phyloP scores from a whole-genome alignment of 2,113 vertebrate species.

The Aspidoscelis tigris region DNA sequence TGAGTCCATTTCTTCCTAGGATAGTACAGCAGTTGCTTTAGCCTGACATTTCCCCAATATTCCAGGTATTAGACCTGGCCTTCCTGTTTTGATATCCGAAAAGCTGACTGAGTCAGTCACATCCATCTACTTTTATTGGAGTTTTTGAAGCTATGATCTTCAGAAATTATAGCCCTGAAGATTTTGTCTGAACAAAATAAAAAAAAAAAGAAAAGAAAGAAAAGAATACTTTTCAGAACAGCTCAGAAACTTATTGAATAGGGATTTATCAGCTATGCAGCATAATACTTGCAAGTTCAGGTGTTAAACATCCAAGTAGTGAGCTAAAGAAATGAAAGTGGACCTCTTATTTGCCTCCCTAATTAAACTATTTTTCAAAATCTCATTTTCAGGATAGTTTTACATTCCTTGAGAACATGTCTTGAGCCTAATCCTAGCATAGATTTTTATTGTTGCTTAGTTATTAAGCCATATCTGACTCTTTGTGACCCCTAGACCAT shows the following conservation, averaged over 20 bases:
- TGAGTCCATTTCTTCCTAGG: neutral
- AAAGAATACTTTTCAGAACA: neutral
- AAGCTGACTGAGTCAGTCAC: neutral
- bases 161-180: neutral
- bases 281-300: neutral
- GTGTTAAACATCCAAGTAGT: neutral
- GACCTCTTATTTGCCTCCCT: neutral
- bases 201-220: no score
- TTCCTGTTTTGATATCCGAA: neutral
- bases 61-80: neutral
- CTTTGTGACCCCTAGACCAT: no score
- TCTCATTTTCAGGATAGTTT: no score
- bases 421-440: neutral
- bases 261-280: no score
- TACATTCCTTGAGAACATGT: neutral
- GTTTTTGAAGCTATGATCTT: neutral
- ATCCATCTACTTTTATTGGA: neutral
- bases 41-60: neutral
- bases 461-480: no score
- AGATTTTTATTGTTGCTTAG: no score
- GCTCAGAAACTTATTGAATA: no score
- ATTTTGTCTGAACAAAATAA: neutral
- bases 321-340: neutral
- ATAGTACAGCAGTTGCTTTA: neutral
- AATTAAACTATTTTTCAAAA: neutral